Evolutionary conservation across 2,797 vertebrate genomes (phyloP), one percentile per base, ranked within the genome.

Genomic region (Chiroxiphia lanceolata): DNA sequence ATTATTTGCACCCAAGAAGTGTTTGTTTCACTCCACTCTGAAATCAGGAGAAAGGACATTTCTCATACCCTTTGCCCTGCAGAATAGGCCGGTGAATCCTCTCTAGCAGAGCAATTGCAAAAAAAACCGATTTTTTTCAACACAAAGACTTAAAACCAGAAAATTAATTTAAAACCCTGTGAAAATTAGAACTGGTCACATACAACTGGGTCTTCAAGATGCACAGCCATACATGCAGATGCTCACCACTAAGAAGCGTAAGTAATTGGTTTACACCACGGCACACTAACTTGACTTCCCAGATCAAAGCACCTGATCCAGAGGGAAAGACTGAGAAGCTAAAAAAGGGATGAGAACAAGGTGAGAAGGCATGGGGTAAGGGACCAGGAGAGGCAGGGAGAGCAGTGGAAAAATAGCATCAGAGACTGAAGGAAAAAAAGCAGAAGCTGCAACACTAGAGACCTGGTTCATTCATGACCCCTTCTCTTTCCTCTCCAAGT

Each of bases 301-400:
- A 48, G 61, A 92, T 91, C 59, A 92, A 93, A 96, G 82, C 19
- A 84, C 34, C n/a, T 45, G 40, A 79, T 91, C 21, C 48, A 90
- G 33, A 74, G 6, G 31, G 19, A 79, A 88, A 93, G 45, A 34
- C 44, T 79, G 33, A 86, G 50, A 87, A 92, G 40, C 31, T 33
- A 29, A 80, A 92, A 92, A 69, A 54, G 13, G 15, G 13, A 64
- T 47, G 36, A 78, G 27, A 83, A 75, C 21, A 85, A 86, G 59
- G 70, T 67, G 59, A 88, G 85, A 82, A 94, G 31, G n/a, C 33
- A 65, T 10, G 9, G 50, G 21, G 38, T n/a, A 67, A 72, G 78
- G 26, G 53, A 65, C 6, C 11, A 42, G 22, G 33, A 87, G 11
- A 81, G 50, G 47, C 26, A 81, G 6, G 9, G 42, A 83, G 7